These are phyloP conservation scores for Cebus imitator DNA, from an alignment of 2,113 vertebrate genomes.

Conservation along the genomic window DNA sequence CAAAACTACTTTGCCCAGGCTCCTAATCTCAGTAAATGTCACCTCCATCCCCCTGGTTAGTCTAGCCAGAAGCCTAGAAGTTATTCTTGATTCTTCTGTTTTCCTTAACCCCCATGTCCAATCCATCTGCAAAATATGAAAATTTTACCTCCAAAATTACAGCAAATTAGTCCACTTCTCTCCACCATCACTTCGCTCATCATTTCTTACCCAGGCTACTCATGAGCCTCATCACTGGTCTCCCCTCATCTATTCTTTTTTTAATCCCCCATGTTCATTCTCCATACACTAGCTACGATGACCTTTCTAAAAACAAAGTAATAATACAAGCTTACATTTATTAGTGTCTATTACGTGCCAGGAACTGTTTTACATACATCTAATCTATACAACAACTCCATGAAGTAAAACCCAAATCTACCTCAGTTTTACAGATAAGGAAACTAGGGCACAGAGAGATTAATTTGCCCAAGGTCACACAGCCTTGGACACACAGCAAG, in stretches of 20 bases:
- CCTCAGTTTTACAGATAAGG: not conserved
- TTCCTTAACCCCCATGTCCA: not conserved
- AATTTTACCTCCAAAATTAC: not conserved
- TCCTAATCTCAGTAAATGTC: not conserved
- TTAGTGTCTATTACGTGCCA: not conserved
- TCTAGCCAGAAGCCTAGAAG: not conserved
- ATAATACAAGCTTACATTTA: not conserved
- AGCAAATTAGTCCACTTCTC: not conserved
- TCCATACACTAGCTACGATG: not conserved
- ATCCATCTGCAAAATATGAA: not conserved
- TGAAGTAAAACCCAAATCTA: slow-evolving; percentile 32
- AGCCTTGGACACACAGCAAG: not conserved
- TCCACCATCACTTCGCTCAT: not conserved
- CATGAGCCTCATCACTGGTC: not conserved
- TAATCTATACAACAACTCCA: not conserved
- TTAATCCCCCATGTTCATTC: not conserved
- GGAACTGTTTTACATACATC: not conserved
- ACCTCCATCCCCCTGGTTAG: not conserved
- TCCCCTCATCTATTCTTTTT: not conserved
- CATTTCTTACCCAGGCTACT: not conserved
- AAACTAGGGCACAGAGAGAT: not conserved
- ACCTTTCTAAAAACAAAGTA: not conserved
- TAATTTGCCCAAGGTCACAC: not conserved
- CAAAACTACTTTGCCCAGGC: not conserved
- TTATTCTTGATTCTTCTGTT: not conserved